Evolutionary conservation across 2,113 vertebrate species (phyloP).

Genomic region (Polyodon spathula): DNA sequence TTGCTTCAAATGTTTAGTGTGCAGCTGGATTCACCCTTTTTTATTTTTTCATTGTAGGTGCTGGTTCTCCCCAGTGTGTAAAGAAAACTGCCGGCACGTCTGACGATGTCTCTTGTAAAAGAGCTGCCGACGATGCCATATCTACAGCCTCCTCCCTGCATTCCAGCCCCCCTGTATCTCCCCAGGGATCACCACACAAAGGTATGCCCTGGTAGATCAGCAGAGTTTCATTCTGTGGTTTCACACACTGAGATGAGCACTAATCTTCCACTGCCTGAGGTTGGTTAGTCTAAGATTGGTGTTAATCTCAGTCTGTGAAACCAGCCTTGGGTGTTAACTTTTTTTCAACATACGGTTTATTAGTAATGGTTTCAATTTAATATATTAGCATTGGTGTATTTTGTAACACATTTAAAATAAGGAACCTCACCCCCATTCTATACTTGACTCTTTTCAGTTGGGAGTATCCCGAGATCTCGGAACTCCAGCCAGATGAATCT

Average conservation of each 20-base stretch:
- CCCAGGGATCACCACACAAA: constrained; percentile 83
- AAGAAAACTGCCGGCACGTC: constrained; percentile 65
- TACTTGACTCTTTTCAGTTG: constrained; percentile 39
- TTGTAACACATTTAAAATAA: too few species aligned
- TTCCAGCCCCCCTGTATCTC: constrained; percentile 81
- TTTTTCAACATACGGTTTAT: too few species aligned
- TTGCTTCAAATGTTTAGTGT: neutral
- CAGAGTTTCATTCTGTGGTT: too few species aligned
- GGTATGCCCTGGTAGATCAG: constrained; percentile 41
- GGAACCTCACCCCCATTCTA: neutral
- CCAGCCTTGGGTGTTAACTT: too few species aligned
- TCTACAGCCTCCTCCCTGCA: constrained; percentile 75
- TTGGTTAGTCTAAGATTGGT: too few species aligned
- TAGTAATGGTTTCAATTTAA: too few species aligned
- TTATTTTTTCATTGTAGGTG: constrained; percentile 41
- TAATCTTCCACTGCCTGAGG: too few species aligned
- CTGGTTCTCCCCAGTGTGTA: constrained; percentile 63
- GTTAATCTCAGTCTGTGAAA: too few species aligned
- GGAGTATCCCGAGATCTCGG: constrained; percentile 58
- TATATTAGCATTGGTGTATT: too few species aligned
- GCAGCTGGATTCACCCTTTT: neutral
- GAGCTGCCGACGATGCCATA: constrained; percentile 67
- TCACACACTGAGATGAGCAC: too few species aligned
- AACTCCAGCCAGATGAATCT: constrained; percentile 69
- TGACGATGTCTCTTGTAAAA: constrained; percentile 71